phyloP scores from a whole-genome alignment of 2,888 invertebrate species.

The Dryomyza anilis region DNA sequence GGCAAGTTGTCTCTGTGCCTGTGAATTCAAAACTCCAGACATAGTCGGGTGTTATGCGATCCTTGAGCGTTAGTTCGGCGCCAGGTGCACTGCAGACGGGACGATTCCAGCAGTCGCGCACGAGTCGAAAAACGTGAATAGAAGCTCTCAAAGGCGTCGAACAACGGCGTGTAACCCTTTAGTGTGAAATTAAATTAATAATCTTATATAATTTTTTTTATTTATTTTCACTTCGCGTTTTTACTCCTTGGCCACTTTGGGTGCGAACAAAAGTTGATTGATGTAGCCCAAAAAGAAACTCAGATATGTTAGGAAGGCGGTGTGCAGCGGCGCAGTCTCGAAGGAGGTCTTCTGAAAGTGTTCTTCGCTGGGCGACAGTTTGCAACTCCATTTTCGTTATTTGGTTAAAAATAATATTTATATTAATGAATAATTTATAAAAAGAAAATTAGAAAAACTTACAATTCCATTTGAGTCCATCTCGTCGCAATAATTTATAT shows the following conservation, averaged over 20 bases:
- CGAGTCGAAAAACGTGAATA: constrained; percentile 92
- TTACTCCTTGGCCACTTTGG: constrained; percentile 80
- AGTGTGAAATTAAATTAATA: too few relatives aligned
- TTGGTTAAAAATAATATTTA: too few relatives aligned
- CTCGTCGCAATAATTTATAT: too few relatives aligned
- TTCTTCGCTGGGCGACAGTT: constrained; percentile 44
- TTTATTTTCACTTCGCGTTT: constrained; percentile 79
- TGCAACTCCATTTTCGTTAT: too few relatives aligned
- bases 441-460: too few relatives aligned
- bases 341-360: constrained; percentile 54
- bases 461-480: too few relatives aligned
- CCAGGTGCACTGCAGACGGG: constrained; percentile 95
- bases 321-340: constrained; percentile 71
- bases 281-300: constrained; percentile 93
- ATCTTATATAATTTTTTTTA: too few relatives aligned
- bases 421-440: too few relatives aligned
- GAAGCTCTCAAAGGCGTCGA: constrained; percentile 85
- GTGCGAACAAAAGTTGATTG: constrained; percentile 84
- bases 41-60: constrained; percentile 82
- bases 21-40: constrained; percentile 93
- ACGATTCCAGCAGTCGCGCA: constrained; percentile 94
- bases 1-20: constrained; percentile 79
- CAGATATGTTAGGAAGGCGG: constrained; percentile 82
- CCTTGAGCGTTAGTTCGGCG: constrained; percentile 81
- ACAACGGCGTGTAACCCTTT: constrained; percentile 81